Evolutionary conservation across 2,113 vertebrate species (phyloP).

Genomic region (Acanthisitta chloris): DNA sequence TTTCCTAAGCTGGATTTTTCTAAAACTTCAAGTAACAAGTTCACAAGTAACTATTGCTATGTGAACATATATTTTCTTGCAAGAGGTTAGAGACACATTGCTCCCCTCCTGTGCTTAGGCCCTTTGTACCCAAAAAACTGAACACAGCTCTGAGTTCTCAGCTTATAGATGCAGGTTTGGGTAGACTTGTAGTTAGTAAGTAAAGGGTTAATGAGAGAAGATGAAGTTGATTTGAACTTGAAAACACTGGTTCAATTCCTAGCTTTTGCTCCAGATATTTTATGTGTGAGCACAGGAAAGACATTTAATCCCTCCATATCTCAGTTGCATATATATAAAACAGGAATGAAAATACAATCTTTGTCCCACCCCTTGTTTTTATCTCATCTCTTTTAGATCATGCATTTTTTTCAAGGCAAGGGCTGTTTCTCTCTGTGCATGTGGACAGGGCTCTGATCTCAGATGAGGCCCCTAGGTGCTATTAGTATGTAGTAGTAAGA

Average conservation of each 20-base stretch:
- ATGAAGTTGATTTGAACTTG: neutral
- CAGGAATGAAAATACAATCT: neutral
- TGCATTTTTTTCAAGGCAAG: neutral
- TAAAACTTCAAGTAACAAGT: neutral
- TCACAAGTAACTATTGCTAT: neutral
- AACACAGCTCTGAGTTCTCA: neutral
- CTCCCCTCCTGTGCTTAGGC: neutral
- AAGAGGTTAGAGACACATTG: neutral
- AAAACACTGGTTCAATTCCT: neutral
- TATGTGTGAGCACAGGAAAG: conserved; percentile 34
- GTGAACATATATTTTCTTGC: neutral
- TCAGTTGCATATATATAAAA: conserved; percentile 25
- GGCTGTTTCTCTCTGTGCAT: neutral
- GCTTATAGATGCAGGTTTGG: neutral
- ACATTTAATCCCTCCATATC: conserved; percentile 41
- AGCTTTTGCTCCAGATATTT: conserved; percentile 44
- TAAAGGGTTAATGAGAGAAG: conserved; percentile 2
- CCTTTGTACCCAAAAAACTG: neutral
- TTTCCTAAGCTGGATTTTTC: neutral
- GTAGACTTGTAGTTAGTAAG: neutral
- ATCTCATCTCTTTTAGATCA: neutral
- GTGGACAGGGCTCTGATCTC: neutral
- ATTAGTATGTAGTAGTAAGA: neutral
- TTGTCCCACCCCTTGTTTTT: neutral
- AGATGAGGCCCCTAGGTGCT: neutral